These are phyloP conservation scores for Drosophila monieri DNA, from an alignment of 2,888 invertebrate genomes.

Conservation along the genomic window DNA sequence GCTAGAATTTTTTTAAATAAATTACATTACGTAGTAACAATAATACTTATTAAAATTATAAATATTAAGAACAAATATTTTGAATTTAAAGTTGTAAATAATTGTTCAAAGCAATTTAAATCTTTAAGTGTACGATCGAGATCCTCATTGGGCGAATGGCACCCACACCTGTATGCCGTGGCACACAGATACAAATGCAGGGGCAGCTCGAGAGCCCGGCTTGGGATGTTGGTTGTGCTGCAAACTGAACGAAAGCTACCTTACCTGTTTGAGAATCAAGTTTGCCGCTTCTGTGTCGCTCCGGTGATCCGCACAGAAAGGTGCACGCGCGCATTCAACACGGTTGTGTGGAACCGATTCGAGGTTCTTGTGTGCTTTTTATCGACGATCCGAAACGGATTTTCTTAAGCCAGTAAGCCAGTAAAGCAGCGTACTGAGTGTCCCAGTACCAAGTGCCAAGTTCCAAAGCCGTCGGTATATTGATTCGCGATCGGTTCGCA, in stretches of 20 bases:
- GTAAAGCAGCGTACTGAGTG: constrained; percentile 8
- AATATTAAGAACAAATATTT: too few species aligned
- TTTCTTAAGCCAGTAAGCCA: constrained; percentile 47
- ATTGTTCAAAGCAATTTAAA: not conserved
- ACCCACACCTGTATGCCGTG: constrained; percentile 33
- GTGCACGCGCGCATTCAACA: constrained; percentile 77
- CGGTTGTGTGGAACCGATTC: constrained; percentile 58
- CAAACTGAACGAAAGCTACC: constrained; percentile 75
- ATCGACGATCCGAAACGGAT: constrained; percentile 44
- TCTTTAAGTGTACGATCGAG: constrained; percentile 55
- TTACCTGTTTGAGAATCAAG: constrained; percentile 77
- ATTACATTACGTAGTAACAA: too few species aligned
- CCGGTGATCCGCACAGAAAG: constrained; percentile 78
- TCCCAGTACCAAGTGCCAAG: constrained; percentile 5
- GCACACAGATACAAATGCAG: constrained; percentile 26
- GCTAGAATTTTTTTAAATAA: too few species aligned
- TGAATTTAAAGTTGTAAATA: too few species aligned
- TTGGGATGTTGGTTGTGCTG: constrained; percentile 51
- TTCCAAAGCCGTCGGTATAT: constrained; percentile 62
- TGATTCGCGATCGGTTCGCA: constrained; percentile 9
- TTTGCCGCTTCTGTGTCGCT: constrained; percentile 79
- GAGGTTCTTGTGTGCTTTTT: constrained; percentile 32
- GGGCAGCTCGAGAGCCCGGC: constrained; percentile 34
- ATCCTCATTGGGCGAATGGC: constrained; percentile 62
- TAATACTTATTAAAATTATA: too few species aligned